Evolutionary conservation across 2,113 vertebrate species (phyloP).

Genomic region (Pavo muticus): DNA sequence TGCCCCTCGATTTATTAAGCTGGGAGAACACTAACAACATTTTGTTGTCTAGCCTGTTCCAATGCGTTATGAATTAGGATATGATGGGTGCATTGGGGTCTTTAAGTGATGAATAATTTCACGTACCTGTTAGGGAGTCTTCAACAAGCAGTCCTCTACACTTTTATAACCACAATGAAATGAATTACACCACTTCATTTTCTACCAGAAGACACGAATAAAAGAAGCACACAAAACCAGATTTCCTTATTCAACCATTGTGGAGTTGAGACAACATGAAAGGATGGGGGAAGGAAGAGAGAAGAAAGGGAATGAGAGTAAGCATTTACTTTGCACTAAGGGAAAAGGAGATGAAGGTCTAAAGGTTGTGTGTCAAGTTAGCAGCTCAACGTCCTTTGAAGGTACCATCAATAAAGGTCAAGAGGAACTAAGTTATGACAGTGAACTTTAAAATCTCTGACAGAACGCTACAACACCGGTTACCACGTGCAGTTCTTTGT

Average conservation of each 20-base stretch:
- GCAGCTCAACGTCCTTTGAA: conserved; percentile 66
- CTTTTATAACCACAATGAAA: not conserved
- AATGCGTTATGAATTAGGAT: not conserved
- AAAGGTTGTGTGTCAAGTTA: conserved; percentile 74
- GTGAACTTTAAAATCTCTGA: conserved; percentile 81
- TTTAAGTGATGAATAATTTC: not conserved
- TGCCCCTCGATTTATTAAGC: not conserved
- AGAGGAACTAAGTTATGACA: conserved; percentile 78
- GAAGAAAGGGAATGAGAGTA: not conserved
- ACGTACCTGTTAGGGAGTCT: not conserved
- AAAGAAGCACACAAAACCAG: not conserved
- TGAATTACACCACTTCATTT: not conserved
- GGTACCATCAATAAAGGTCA: conserved; percentile 80
- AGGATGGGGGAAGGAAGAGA: not conserved
- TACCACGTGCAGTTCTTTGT: conserved; percentile 52
- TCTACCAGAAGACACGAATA: not conserved
- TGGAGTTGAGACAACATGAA: not conserved
- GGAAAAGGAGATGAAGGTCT: conserved; percentile 42
- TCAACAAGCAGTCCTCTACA: not conserved
- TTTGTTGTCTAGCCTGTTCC: not conserved
- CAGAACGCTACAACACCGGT: conserved; percentile 59
- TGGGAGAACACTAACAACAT: not conserved
- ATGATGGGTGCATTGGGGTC: not conserved
- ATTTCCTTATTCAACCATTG: not conserved
- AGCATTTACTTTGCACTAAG: not conserved